Percentiles rank a stretch among this genome's conserved stretches.
These are phyloP conservation scores for Rallus crepitans DNA, from an alignment of 2,797 vertebrate genomes.

Conservation along the genomic window DNA sequence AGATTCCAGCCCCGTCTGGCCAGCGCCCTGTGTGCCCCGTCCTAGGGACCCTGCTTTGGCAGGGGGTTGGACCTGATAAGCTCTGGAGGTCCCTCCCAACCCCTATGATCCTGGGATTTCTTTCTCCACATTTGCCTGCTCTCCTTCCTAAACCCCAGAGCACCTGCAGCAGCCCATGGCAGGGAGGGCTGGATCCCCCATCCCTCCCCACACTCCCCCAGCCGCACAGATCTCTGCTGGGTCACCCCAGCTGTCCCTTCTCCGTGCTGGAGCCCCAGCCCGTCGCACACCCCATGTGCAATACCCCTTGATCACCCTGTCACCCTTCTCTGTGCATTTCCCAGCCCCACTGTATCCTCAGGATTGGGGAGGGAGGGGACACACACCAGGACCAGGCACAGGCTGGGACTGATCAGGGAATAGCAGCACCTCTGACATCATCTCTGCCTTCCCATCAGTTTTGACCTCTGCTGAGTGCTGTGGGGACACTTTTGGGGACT, in stretches of 20 bases:
- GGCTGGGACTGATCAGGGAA: background rate
- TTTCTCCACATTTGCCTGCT: background rate
- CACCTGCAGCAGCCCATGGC: background rate
- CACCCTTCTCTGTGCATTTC: background rate
- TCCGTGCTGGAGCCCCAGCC: background rate
- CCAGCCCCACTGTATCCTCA: background rate
- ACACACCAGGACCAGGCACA: background rate
- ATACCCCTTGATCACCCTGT: background rate
- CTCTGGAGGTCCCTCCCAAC: no score
- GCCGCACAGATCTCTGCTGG: background rate
- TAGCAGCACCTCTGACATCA: background rate
- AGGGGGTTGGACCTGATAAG: no score
- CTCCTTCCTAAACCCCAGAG: background rate
- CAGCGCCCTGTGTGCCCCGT: no score
- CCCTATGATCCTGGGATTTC: background rate
- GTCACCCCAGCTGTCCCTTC: background rate
- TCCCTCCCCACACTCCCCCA: background rate
- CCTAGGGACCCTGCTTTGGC: no score
- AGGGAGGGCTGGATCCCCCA: background rate
- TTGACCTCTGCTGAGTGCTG: background rate
- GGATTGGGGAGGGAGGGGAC: background rate
- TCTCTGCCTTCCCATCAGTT: background rate
- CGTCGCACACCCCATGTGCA: fast-evolving
- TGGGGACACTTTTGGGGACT: background rate
- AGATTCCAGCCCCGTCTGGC: no score